These are phyloP conservation scores for Chrysolina oricalcia DNA, from an alignment of 2,888 invertebrate genomes.

Conservation along the genomic window DNA sequence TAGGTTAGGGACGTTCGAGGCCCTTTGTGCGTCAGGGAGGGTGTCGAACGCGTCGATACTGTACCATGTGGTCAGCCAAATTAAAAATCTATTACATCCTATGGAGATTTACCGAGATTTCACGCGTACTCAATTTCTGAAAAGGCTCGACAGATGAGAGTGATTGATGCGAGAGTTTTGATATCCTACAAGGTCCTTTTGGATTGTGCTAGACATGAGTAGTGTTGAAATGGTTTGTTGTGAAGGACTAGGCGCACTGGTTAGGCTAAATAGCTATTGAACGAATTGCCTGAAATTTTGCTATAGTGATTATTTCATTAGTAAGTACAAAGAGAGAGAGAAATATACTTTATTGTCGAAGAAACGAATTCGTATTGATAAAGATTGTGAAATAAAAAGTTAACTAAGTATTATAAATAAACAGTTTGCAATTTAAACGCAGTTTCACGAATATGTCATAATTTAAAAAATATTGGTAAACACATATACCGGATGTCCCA, in stretches of 20 bases:
- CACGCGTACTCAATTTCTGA: conserved; percentile 52
- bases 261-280: too few relatives aligned
- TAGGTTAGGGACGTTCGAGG: conserved; percentile 61
- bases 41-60: conserved; percentile 60
- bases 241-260: neutral
- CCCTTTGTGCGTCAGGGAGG: conserved; percentile 57
- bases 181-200: neutral
- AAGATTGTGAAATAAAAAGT: too few relatives aligned
- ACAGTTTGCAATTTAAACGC: too few relatives aligned
- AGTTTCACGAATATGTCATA: too few relatives aligned
- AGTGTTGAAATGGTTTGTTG: neutral
- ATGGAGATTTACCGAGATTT: conserved; percentile 59
- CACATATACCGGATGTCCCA: too few relatives aligned
- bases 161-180: conserved; percentile 9
- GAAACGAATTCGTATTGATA: too few relatives aligned
- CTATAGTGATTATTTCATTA: too few relatives aligned
- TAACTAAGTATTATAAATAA: too few relatives aligned
- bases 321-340: too few relatives aligned
- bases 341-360: too few relatives aligned
- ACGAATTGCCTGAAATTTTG: too few relatives aligned
- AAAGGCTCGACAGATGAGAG: conserved; percentile 36
- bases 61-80: conserved; percentile 71
- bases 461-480: too few relatives aligned
- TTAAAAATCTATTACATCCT: conserved; percentile 69
- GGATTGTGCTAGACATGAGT: neutral